Conservation (phyloP, 2,797 vertebrate species). For the Rhinophrynus dorsalis region DNA sequence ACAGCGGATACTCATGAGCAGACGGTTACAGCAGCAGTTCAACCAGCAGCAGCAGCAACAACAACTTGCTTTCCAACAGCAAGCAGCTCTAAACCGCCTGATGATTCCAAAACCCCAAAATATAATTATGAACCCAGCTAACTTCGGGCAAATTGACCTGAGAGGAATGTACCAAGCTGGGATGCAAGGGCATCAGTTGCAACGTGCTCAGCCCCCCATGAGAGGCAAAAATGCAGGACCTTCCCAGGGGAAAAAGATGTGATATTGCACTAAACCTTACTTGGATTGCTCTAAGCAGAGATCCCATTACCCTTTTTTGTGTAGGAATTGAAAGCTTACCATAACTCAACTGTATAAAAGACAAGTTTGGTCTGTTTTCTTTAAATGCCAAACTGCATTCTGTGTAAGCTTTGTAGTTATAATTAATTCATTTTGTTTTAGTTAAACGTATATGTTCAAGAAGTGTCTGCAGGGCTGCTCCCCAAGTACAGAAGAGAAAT, state of each 20-base stretch:
- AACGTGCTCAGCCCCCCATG: conserved; percentile 79
- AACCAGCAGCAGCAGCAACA: conserved; percentile 66
- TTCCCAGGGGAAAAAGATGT: conserved; percentile 89
- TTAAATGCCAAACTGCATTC: conserved; percentile 64
- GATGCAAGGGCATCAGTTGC: conserved; percentile 75
- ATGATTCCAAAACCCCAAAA: conserved; percentile 80
- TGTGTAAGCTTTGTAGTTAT: conserved; percentile 63
- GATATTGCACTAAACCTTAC: conserved; percentile 75
- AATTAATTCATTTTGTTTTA: conserved; percentile 59
- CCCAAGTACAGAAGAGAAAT: conserved; percentile 74
- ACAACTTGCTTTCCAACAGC: conserved; percentile 88
- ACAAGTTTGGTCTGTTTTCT: conserved; percentile 67
- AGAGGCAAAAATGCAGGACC: conserved; percentile 91
- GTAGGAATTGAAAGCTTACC: conserved; percentile 79
- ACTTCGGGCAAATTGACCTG: conserved; percentile 86
- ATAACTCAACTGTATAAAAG: conserved; percentile 77
- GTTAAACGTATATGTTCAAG: conserved; percentile 47
- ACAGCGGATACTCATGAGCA: conserved; percentile 93
- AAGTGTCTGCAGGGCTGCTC: conserved; percentile 69
- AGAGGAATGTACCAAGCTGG: conserved; percentile 91
- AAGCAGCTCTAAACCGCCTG: conserved; percentile 84
- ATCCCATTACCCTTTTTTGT: conserved; percentile 64
- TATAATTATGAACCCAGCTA: conserved; percentile 73
- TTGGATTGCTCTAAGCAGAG: conserved; percentile 74
- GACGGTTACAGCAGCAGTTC: conserved; percentile 91